Evolutionary conservation across 92 coral and sea anemone species (phyloP), one percentile per base, ranked within the genome.

Genomic region (Diadumene lineata): DNA sequence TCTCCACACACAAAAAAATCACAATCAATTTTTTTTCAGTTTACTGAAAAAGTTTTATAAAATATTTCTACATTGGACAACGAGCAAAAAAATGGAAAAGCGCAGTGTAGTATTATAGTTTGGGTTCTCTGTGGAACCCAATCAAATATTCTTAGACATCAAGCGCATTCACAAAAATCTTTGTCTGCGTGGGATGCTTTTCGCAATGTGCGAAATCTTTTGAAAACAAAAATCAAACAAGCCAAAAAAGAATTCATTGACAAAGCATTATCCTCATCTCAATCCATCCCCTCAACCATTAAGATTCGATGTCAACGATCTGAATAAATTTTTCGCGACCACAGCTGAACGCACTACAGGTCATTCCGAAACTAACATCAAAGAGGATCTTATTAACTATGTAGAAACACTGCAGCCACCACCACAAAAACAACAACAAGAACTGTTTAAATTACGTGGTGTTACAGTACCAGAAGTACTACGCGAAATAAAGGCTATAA

Each of bases 311-410:
- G 77, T 68, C 27, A 68, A 82, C 64, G 70, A 58, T 16, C 55
- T 66, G 1, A 82, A 82, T 58, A 60, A 48, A 16, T 61, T 19
- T 53, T 82, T 75, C 56, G 81, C 82, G 58, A 13, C 24, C 7
- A 82, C 82, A 2, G 82, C 75, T 48, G 50, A 55, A 58, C 68
- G 86, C 25, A 81, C 86, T 22, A 27, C 56, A 46, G 81, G 86
- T 33, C 31, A 30, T 53, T 15, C 68, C 16, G 63, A 38, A 38
- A 4, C 13, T 13, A 13, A 76, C 31, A 10, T 65, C 38, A 76
- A 76, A 64, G 56, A 64, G 11, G 81, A 76, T 46, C 50, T 76
- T 16, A 1, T 76, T 27, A 65, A 21, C 64, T 66, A 13, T 56
- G 46, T 70, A 50, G 61, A 70, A 30, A 62, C 1, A 4, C 19